phyloP scores from a whole-genome alignment of 1,140 invertebrate species.

The Drosophila parvula region DNA sequence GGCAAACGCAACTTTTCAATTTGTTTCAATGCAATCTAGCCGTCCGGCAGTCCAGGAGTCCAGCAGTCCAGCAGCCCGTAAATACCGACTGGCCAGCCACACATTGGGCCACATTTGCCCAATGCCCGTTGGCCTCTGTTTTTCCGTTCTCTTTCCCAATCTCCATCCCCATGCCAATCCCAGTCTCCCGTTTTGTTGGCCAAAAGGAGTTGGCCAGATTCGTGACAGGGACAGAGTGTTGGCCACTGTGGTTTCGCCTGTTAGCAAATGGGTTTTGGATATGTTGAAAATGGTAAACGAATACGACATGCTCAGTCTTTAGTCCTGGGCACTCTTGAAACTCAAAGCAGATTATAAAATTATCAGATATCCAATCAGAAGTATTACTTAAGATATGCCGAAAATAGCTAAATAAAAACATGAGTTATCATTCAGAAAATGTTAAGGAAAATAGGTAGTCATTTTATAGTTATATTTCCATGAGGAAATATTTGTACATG shows the following conservation, averaged over 20 bases:
- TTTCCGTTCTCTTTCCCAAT: conserved; percentile 1
- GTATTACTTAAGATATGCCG: neutral
- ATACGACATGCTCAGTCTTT: neutral
- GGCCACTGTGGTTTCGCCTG: neutral
- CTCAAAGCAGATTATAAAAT: neutral
- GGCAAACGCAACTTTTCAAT: conserved; percentile 58
- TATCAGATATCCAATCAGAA: neutral
- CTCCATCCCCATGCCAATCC: neutral
- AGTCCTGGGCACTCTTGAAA: no score
- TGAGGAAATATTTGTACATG: no score
- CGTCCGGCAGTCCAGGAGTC: conserved; percentile 11
- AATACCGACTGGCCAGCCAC: conserved; percentile 26
- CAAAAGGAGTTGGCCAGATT: conserved; percentile 38
- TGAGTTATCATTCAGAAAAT: no score
- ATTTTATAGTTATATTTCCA: no score
- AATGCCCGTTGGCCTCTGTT: conserved; percentile 30
- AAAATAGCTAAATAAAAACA: neutral
- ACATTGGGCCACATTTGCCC: conserved; percentile 28
- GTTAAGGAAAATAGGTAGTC: no score
- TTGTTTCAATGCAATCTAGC: conserved; percentile 45
- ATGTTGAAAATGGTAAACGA: neutral
- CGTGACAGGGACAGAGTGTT: conserved; percentile 25
- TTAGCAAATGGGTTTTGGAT: conserved; percentile 8
- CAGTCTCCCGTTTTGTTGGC: neutral
- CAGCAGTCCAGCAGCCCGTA: conserved; percentile 14